Evolutionary conservation across 2,888 invertebrate species (phyloP), one percentile per base, ranked within the genome.

Genomic region (Ochropleura plecta): DNA sequence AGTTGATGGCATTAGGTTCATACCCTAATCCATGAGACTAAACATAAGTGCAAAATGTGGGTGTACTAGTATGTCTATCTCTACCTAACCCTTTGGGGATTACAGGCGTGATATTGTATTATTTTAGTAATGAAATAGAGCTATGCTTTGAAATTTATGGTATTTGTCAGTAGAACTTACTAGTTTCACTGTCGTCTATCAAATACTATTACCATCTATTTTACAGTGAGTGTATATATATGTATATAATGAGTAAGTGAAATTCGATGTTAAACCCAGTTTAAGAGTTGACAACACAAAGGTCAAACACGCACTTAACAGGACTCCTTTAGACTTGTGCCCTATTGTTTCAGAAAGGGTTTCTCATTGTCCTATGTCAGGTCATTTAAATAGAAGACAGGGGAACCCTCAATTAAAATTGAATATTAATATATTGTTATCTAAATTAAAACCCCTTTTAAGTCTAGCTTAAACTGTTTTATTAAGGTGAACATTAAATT

Each of bases 271-370:
- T 16, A 5, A 16, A 53, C 53, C 60, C 2, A 49, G 7, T 20
- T 77, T 53, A 77, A 69, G 12, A 7, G 48, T 42, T 53, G 10
- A 49, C 60, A 48, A 48, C 48, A 20, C n/a, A 53, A 16, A 62
- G 44, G 42, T 53, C 42, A 62, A 62, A 77, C n/a, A 68, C 46
- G 62, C n/a, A 76, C 46, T 68, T 76, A 62, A 1, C 53, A 53
- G 42, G 18, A n/a, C 48, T 44, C 62, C 42, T 55, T 44, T 70
- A 16, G 62, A 12, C 49, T 70, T 4, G 18, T 46, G 63, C 18
- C 62, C 55, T 44, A 55, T 78, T 76, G 70, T 76, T 62, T 55
- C 3, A 55, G 20, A 70, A 76, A 63, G 44, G 78, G 78, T 63
- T 16, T 2, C 3, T 70, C 1, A 55, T 76, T 77, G 53, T 77